Evolutionary conservation across 1,140 invertebrate species (phyloP).

Genomic region (Magallana ariakensis): DNA sequence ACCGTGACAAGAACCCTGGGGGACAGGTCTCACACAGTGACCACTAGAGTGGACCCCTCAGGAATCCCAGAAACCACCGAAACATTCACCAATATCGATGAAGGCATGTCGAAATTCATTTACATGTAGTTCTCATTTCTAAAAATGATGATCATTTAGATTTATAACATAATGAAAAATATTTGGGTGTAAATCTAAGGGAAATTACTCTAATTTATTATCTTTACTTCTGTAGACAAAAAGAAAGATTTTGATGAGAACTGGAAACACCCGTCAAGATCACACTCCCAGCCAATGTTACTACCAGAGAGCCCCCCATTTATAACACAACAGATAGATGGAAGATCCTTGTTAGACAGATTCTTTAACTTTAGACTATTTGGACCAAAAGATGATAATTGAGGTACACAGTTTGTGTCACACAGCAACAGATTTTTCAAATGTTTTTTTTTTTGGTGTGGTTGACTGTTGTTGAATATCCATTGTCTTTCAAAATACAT

Average conservation of each 20-base stretch:
- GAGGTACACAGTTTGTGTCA: background rate
- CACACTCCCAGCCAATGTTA: background rate
- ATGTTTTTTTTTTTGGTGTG: too few species aligned
- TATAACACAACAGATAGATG: background rate
- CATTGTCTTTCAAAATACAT: constrained; percentile 7
- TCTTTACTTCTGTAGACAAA: background rate
- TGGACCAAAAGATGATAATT: constrained; percentile 25
- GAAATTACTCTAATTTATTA: too few species aligned
- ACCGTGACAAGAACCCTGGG: constrained; percentile 62
- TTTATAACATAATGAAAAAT: too few species aligned
- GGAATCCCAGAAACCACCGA: constrained; percentile 60
- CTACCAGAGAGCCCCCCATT: background rate
- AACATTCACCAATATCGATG: constrained; percentile 62
- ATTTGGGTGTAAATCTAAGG: background rate
- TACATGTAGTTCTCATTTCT: too few species aligned
- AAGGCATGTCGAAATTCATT: constrained; percentile 44
- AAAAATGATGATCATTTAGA: too few species aligned
- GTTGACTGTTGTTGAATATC: background rate
- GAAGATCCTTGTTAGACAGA: background rate
- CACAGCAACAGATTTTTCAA: too few species aligned
- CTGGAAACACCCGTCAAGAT: background rate
- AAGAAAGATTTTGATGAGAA: background rate
- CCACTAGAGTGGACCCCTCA: constrained; percentile 56
- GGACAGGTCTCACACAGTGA: constrained; percentile 60
- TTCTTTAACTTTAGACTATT: background rate